A percentile compares a stretch with the other conserved stretches of the same genome.
Conservation (phyloP, 2,113 vertebrate species). For the Heteronetta atricapilla region DNA sequence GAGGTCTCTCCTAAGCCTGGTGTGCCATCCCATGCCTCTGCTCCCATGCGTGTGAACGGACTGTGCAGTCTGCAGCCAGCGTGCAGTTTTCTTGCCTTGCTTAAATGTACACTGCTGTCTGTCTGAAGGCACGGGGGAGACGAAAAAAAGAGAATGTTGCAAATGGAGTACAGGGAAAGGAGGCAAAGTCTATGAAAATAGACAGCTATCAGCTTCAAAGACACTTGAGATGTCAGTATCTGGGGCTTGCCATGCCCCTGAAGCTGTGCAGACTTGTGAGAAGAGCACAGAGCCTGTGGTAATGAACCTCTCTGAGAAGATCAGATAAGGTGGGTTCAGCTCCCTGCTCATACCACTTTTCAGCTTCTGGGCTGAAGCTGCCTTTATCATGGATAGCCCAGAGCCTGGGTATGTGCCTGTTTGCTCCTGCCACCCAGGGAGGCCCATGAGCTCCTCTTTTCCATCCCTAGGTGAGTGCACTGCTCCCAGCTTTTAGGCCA, state of each 20-base stretch:
- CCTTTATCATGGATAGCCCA: background rate
- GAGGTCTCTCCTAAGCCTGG: background rate
- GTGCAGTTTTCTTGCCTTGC: background rate
- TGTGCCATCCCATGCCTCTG: background rate
- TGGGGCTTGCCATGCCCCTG: background rate
- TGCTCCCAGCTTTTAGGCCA: background rate
- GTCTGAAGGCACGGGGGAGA: background rate
- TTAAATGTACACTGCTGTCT: background rate
- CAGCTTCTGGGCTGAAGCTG: background rate
- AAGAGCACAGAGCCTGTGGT: fast-evolving
- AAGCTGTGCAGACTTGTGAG: background rate
- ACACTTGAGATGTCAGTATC: background rate
- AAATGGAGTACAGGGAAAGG: background rate
- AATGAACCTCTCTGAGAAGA: background rate
- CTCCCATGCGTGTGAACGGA: background rate
- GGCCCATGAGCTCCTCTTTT: background rate
- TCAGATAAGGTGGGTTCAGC: background rate
- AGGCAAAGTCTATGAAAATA: background rate
- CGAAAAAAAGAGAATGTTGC: background rate
- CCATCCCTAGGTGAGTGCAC: background rate
- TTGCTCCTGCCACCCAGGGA: background rate
- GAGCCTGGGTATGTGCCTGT: background rate
- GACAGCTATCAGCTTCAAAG: background rate
- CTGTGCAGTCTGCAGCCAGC: background rate
- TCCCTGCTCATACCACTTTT: fast-evolving